Conservation (phyloP, 2,888 invertebrate genomes). For the Eledona agricola region DNA sequence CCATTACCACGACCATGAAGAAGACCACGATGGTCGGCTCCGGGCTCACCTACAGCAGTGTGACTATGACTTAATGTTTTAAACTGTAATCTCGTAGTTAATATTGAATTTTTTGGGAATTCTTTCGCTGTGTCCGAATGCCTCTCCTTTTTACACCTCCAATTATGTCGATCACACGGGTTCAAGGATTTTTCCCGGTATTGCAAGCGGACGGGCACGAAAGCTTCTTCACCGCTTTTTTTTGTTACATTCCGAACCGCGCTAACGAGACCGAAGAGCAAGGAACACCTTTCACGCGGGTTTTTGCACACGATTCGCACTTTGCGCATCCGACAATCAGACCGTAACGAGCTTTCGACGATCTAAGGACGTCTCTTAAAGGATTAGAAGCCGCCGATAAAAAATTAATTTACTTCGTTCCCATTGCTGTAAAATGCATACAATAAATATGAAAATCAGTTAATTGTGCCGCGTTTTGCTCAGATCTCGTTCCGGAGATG, state of each 20-base stretch:
- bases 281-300: too few species aligned
- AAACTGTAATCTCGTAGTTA: conserved; percentile 58
- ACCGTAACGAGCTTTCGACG: too few species aligned
- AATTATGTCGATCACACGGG: conserved; percentile 32
- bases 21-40: conserved; percentile 42
- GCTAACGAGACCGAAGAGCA: conserved; percentile 25
- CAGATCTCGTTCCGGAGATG: too few species aligned
- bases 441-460: too few species aligned
- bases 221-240: conserved; percentile 3
- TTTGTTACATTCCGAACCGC: conserved; percentile 10
- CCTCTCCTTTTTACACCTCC: conserved; percentile 33
- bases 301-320: too few species aligned
- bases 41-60: conserved; percentile 60
- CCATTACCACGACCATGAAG: neutral
- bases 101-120: conserved; percentile 57
- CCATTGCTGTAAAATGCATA: too few species aligned
- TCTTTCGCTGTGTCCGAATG: conserved; percentile 43
- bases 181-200: conserved; percentile 15
- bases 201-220: conserved; percentile 7
- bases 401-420: too few species aligned
- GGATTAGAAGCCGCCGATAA: too few species aligned
- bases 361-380: too few species aligned
- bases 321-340: too few species aligned
- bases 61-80: conserved; percentile 59
- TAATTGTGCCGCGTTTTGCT: too few species aligned